Conservation (phyloP, 1,140 invertebrate genomes). For the Ganaspis sp. region DNA sequence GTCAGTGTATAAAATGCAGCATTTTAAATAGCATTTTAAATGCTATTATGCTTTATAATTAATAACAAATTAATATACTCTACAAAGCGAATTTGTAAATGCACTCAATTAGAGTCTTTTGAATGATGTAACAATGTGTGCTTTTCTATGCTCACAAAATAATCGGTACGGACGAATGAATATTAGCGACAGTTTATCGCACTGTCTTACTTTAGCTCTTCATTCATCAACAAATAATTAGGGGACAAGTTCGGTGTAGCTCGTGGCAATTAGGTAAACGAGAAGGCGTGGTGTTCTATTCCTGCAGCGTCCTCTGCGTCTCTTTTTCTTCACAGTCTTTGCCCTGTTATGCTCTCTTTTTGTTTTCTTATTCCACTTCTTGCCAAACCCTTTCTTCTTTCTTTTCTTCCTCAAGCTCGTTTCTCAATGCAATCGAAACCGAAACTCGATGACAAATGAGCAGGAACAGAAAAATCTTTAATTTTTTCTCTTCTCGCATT, state of each 20-base stretch:
- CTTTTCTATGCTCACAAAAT: conserved; percentile 41
- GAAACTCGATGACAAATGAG: conserved; percentile 66
- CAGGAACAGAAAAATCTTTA: conserved; percentile 44
- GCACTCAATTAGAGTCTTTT: not conserved
- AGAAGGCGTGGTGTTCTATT: conserved; percentile 71
- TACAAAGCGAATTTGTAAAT: no score
- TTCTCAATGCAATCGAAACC: conserved; percentile 61
- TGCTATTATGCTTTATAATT: no score
- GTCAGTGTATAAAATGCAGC: no score
- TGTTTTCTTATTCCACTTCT: conserved; percentile 40
- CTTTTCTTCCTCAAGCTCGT: conserved; percentile 57
- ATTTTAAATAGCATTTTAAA: no score
- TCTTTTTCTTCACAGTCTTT: conserved; percentile 31
- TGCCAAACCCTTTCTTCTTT: conserved; percentile 52
- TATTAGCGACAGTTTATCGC: conserved; percentile 66
- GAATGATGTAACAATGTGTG: not conserved
- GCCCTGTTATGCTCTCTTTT: conserved; percentile 48
- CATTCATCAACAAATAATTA: conserved; percentile 73
- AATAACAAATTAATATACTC: no score
- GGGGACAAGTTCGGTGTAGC: conserved; percentile 69
- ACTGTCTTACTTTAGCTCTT: conserved; percentile 38
- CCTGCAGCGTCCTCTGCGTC: conserved; percentile 45
- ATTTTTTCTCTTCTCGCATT: conserved; percentile 38
- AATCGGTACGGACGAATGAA: conserved; percentile 50
- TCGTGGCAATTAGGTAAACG: conserved; percentile 72